phyloP scores from a whole-genome alignment of 2,113 vertebrate species.

The Setophaga petechia region DNA sequence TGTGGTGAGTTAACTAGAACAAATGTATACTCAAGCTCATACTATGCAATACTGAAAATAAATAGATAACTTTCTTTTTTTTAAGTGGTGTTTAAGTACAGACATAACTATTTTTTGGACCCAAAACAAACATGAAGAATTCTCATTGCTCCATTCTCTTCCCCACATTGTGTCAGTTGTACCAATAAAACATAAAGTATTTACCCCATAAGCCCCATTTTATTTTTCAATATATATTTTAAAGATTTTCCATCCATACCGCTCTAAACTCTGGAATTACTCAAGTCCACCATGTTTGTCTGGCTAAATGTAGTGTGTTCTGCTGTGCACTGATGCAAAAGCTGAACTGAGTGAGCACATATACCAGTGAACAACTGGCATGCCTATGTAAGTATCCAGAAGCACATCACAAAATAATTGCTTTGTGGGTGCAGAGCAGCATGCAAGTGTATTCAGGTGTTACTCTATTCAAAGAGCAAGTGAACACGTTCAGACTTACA shows the following conservation, averaged over 20 bases:
- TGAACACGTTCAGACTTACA: not conserved
- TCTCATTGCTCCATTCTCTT: not conserved
- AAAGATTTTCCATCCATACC: not conserved
- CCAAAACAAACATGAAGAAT: not conserved
- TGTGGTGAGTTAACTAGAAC: slow-evolving; percentile 35
- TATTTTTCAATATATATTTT: not conserved
- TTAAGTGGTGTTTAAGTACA: not conserved
- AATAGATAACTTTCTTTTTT: not conserved
- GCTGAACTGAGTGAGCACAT: not conserved
- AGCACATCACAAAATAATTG: not conserved
- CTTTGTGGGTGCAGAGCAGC: not conserved
- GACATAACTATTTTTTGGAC: not conserved
- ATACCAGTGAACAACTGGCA: not conserved
- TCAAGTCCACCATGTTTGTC: not conserved
- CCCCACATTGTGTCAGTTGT: not conserved
- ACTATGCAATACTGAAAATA: not conserved
- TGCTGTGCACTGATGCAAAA: not conserved
- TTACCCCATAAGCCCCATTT: not conserved
- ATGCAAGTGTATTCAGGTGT: not conserved
- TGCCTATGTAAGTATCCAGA: not conserved
- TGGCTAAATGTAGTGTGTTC: not conserved
- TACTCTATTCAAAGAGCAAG: slow-evolving; percentile 10
- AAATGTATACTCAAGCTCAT: not conserved
- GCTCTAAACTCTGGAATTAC: not conserved
- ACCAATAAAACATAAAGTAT: not conserved